A percentile compares a stretch with the other conserved stretches of the same genome.
Conservation (phyloP, 2,113 vertebrate genomes). For the Scomber colias region DNA sequence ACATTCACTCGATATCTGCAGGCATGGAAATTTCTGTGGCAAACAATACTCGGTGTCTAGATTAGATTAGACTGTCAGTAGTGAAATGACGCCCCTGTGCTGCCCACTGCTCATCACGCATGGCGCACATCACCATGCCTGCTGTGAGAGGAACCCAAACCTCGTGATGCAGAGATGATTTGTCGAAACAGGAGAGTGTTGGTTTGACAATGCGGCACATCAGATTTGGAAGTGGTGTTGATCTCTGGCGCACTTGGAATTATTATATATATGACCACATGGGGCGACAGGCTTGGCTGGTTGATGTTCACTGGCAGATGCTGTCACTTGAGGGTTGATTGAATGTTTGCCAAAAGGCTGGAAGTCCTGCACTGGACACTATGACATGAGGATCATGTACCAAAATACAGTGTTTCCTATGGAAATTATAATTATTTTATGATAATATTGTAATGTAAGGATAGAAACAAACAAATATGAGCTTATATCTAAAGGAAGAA, state of each 20-base stretch:
- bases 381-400: background rate
- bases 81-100: conserved; percentile 15
- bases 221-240: conserved; percentile 30
- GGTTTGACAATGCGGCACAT: conserved; percentile 53
- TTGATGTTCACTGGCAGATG: conserved; percentile 15
- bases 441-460: background rate
- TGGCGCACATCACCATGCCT: background rate
- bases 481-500: background rate
- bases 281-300: background rate
- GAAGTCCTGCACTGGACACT: background rate
- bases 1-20: background rate
- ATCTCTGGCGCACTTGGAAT: conserved; percentile 54
- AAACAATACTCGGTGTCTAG: background rate
- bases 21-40: background rate
- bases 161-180: conserved; percentile 17
- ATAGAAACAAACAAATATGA: background rate
- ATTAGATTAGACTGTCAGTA: background rate
- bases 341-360: conserved; percentile 11
- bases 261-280: background rate
- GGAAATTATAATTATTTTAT: too few species aligned
- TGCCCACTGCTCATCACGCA: conserved; percentile 9
- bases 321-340: background rate
- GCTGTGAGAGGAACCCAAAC: background rate
- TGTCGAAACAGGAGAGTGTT: background rate
- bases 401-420: too few species aligned